Percentiles rank a stretch among this genome's conserved stretches.
phyloP scores from a whole-genome alignment of 2,888 invertebrate species.

The Exocentrus adspersus region DNA sequence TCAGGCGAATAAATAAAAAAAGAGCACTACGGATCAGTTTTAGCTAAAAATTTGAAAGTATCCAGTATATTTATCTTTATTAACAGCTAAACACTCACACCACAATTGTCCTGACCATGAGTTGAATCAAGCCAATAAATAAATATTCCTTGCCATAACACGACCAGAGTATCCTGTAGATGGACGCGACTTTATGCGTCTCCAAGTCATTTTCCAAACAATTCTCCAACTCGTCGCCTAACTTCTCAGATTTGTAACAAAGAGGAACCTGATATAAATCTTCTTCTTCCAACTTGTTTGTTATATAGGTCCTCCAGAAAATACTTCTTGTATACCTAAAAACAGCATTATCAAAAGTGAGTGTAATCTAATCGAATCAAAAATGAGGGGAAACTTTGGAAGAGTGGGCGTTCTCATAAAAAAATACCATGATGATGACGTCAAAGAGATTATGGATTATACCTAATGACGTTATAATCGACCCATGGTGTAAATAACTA shows the following conservation, averaged over 20 bases:
- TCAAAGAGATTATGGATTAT: no score
- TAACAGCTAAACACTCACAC: constrained; percentile 38
- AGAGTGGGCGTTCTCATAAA: no score
- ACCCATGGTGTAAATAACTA: no score
- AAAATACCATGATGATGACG: no score
- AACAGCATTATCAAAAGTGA: no score
- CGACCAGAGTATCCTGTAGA: constrained; percentile 44
- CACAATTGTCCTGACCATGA: constrained; percentile 41
- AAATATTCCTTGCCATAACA: constrained; percentile 49
- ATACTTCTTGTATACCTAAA: constrained; percentile 74
- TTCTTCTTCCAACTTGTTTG: constrained; percentile 69
- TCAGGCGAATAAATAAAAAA: no score
- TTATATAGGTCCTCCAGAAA: constrained; percentile 69
- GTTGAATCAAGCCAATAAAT: constrained; percentile 43
- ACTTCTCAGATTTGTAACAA: constrained; percentile 52
- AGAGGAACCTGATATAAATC: constrained; percentile 69
- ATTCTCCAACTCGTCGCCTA: constrained; percentile 52
- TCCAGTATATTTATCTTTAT: not conserved
- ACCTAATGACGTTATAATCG: no score
- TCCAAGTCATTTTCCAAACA: constrained; percentile 45
- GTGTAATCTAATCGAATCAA: no score
- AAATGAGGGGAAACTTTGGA: no score
- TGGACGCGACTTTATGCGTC: constrained; percentile 34
- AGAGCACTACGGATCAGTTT: no score
- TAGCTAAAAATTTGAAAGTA: no score